Percentiles rank a stretch among this genome's conserved stretches.
Conservation (phyloP, 1,140 invertebrate species). For the Frieseomelitta varia region DNA sequence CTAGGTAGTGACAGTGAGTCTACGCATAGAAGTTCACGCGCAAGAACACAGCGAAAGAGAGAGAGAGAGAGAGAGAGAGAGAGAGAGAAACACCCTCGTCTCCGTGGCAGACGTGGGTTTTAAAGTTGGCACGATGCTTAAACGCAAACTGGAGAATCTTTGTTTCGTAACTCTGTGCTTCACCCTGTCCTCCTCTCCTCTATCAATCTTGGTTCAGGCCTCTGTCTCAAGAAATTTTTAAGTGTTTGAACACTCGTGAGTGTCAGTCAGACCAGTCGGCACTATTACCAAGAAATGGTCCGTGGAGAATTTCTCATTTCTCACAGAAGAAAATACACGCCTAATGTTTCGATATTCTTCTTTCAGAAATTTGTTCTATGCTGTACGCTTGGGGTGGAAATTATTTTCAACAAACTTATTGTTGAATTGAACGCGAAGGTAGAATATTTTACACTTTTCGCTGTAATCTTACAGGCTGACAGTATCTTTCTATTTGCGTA, state of each 20-base stretch:
- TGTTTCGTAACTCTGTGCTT: slow-evolving; percentile 23
- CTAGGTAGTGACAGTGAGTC: slow-evolving; percentile 52
- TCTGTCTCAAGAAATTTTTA: slow-evolving; percentile 9
- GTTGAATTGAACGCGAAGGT: neutral
- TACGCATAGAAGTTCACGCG: slow-evolving; percentile 63
- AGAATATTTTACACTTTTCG: neutral
- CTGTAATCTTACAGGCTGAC: neutral
- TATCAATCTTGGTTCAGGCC: neutral
- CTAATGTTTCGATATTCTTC: neutral
- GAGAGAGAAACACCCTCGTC: slow-evolving; percentile 38
- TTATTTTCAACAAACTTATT: no score
- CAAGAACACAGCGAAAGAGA: slow-evolving; percentile 32
- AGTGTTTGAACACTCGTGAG: slow-evolving; percentile 4
- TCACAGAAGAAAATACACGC: neutral
- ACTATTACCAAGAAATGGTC: neutral
- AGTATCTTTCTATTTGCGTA: neutral
- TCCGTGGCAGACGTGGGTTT: slow-evolving; percentile 46
- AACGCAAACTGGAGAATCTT: slow-evolving; percentile 66
- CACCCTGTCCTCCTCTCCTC: neutral
- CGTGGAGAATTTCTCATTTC: neutral
- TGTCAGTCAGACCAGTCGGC: neutral
- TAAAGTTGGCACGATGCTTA: slow-evolving; percentile 68
- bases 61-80: neutral
- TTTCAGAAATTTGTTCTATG: neutral
- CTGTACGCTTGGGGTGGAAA: neutral